Evolutionary conservation across 2,113 vertebrate species (phyloP).

Genomic region (Oryzias celebensis): DNA sequence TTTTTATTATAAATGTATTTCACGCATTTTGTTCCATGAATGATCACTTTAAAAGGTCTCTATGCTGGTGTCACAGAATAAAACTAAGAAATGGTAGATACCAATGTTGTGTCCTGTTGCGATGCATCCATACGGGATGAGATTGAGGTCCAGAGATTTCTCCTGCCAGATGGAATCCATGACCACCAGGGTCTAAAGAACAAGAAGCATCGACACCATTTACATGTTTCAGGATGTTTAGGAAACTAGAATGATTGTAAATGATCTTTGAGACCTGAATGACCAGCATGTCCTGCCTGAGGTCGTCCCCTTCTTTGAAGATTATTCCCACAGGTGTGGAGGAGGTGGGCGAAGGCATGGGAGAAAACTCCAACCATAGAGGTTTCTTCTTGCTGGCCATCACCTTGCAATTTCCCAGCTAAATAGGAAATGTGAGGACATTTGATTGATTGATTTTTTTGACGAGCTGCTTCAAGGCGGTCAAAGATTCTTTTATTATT

Average conservation of each 20-base stretch:
- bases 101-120: constrained; percentile 80
- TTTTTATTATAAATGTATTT: no score
- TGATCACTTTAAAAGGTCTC: no score
- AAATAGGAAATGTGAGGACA: neutral
- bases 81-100: constrained; percentile 21
- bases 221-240: neutral
- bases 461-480: no score
- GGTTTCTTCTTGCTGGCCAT: constrained; percentile 84
- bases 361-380: constrained; percentile 80
- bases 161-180: constrained; percentile 85
- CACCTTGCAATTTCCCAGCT: constrained; percentile 79
- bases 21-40: no score
- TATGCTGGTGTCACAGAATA: no score
- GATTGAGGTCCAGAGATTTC: constrained; percentile 77
- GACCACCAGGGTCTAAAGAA: constrained; percentile 70
- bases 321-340: constrained; percentile 74
- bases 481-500: no score
- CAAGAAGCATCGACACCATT: neutral
- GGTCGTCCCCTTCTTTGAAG: constrained; percentile 83
- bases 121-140: constrained; percentile 82
- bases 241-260: neutral
- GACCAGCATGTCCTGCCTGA: constrained; percentile 83
- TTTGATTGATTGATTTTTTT: neutral
- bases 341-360: constrained; percentile 59
- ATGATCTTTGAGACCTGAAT: constrained; percentile 68